Evolutionary conservation across 2,888 invertebrate species (phyloP), one percentile per base, ranked within the genome.

Genomic region (Chymomyza amoena): DNA sequence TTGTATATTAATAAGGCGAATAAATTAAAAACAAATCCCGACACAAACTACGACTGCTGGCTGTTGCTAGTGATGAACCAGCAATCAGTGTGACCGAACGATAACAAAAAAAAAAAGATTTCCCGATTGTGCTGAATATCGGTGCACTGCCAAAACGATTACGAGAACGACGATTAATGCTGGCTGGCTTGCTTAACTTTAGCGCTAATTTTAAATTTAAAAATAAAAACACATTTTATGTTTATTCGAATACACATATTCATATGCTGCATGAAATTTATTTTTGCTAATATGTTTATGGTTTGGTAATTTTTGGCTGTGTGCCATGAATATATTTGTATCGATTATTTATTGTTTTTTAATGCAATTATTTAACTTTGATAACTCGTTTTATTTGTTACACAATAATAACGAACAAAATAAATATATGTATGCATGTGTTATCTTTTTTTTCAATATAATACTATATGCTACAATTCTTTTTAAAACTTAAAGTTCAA

Each of bases 251-350:
- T 45, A 45, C 39, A 45, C 13, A 45, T 45, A 45, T 54, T 54
- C 65, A 61, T 70, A 69, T 83, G 73, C 78, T 80, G 73, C 87
- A 81, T 77, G 86, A 70, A 57, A 73, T 76, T 79, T 75, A 79
- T 79, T 79, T 85, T 70, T 81, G 88, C 88, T 84, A 83, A 74
- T 88, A 85, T 87, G 85, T 75, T 86, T 84, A 79, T 80, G 71
- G 54, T 73, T 75, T 87, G 76, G 74, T 86, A 74, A 28, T 60
- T 65, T 64, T 81, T 73, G 70, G 65, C 75, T 74, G 69, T 74
- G 69, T 78, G 62, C 72, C 28, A 28, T 57, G 13, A 25, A 57
- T 57, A 57, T 57, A 57, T 57, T 20, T 54, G 28, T 57, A 57
- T 57, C 28, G 28, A 25, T 20, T 57, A 57, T 2, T 18, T 54